Conservation (phyloP, 1,140 invertebrate genomes). For the Sogatella furcifera region DNA sequence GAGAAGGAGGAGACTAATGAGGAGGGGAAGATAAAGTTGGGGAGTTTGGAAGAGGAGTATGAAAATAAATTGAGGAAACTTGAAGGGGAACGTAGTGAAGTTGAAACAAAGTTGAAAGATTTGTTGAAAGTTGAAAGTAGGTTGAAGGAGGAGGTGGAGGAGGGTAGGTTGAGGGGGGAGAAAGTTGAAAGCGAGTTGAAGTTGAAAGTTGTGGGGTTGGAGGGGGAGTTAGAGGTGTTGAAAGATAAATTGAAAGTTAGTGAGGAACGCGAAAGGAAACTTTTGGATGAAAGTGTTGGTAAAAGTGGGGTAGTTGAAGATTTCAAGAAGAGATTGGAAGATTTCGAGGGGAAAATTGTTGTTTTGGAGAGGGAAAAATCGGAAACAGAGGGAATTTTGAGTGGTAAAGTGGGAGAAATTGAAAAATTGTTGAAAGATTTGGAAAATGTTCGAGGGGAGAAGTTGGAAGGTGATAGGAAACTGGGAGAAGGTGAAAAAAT, state of each 20-base stretch:
- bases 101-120: background rate
- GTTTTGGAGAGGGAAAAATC: slow-evolving; percentile 9
- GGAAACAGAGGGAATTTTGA: slow-evolving; percentile 11
- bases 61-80: too few species aligned
- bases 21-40: too few species aligned
- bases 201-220: too few species aligned
- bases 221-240: too few species aligned
- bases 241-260: too few species aligned
- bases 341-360: slow-evolving; percentile 19
- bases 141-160: background rate
- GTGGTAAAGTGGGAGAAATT: slow-evolving; percentile 20
- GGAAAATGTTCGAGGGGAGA: slow-evolving; percentile 30
- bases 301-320: background rate
- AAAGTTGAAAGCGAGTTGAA: too few species aligned
- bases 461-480: slow-evolving; percentile 21
- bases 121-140: background rate
- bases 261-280: background rate
- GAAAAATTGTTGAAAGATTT: slow-evolving; percentile 29
- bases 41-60: too few species aligned
- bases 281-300: background rate
- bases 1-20: too few species aligned
- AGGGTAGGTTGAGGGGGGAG: too few species aligned
- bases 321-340: slow-evolving; percentile 23
- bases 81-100: background rate
- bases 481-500: slow-evolving; percentile 31